Evolutionary conservation across 1,140 invertebrate species (phyloP), one percentile per base, ranked within the genome.

Genomic region (Dendrolimus punctatus): DNA sequence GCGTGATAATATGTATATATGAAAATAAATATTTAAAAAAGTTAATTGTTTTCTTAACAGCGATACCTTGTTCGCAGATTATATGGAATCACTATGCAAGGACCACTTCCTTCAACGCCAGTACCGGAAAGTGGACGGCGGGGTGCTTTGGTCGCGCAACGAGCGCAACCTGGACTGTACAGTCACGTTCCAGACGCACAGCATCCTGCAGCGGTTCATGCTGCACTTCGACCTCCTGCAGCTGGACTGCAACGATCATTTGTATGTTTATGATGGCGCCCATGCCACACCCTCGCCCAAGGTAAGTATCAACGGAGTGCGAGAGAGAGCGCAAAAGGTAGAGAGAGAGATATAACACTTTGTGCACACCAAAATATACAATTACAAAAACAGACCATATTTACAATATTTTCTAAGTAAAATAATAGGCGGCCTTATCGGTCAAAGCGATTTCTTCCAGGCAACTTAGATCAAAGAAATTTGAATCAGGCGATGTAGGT

Each of bases 171-270:
- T 97, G 58, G 93, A 97, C 87, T 97, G 95, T 88, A 91, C 94
- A 57, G 93, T 97, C 73, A 97, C 95, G 43, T 98, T 97, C 80
- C 95, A 96, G 85, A 97, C 96, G 57, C 95, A 97, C 85, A 95
- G 95, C 68, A 95, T 98, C 59, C 90, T 97, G 59, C 96, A 98
- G 85, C 89, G 94, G 62, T 98, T 98, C 83, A 97, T 97, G 95
- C 90, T 98, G 57, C 91, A 96, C 62, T 98, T 98, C 85, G 89
- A 91, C 64, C 88, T 93, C 61, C 87, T 93, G 60, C 91, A 92
- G 66, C 89, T 98, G 51, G 96, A 97, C 88, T 98, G 96, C 88
- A 96, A 97, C 74, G 96, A 98, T 87, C 95, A 97, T 85, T 90
- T 98, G 7, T 95, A 92, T 71, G 95, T 98, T 68, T 98, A 95